These are phyloP conservation scores for Zeuzera pyrina DNA, from an alignment of 2,888 invertebrate species.

Conservation along the genomic window DNA sequence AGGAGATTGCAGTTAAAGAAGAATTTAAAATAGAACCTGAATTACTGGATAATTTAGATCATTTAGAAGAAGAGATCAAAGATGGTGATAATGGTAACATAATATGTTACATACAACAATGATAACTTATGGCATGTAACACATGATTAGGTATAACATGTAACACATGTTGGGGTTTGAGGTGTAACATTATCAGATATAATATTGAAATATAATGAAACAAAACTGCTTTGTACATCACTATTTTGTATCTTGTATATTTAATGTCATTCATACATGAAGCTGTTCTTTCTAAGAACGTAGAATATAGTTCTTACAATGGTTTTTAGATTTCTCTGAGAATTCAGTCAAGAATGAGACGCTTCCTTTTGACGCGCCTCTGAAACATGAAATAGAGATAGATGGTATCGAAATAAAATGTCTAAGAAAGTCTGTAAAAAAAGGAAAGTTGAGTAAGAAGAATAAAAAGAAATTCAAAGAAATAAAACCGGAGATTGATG, in stretches of 20 bases:
- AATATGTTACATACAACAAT: too few relatives aligned
- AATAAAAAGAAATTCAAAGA: conserved; percentile 5
- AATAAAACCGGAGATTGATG: neutral
- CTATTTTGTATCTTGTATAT: too few relatives aligned
- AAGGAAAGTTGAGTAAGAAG: conserved; percentile 4
- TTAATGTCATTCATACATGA: too few relatives aligned
- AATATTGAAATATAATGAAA: too few relatives aligned
- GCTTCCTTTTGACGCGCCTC: conserved; percentile 23
- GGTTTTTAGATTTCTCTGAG: conserved; percentile 31
- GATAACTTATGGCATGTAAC: too few relatives aligned
- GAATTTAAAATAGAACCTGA: conserved; percentile 38
- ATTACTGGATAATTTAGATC: conserved; percentile 15
- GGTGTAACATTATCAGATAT: too few relatives aligned
- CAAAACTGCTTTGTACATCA: too few relatives aligned
- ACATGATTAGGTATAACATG: too few relatives aligned
- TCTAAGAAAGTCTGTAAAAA: conserved; percentile 15
- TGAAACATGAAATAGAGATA: conserved; percentile 32
- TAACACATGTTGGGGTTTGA: too few relatives aligned
- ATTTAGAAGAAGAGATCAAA: conserved; percentile 27
- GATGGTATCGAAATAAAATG: conserved; percentile 22
- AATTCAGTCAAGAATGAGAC: conserved; percentile 36
- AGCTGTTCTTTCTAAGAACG: too few relatives aligned
- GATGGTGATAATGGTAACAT: conserved; percentile 29
- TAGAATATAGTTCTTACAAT: too few relatives aligned
- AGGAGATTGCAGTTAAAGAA: conserved; percentile 25